Conservation (phyloP, 1,140 invertebrate genomes). For the Caenorhabditis brenneri region DNA sequence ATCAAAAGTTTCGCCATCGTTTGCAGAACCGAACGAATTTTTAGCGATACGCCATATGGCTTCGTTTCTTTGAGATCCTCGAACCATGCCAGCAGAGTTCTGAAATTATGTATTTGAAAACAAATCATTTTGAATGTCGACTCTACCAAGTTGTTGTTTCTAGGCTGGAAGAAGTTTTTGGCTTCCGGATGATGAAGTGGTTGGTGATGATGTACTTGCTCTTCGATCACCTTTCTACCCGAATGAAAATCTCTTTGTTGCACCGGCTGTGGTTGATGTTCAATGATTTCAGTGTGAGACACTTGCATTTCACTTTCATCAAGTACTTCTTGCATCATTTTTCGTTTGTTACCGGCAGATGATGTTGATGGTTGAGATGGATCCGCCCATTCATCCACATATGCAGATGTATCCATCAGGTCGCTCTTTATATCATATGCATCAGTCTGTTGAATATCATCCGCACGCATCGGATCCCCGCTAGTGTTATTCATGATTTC, state of each 20-base stretch:
- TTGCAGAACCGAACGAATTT: conserved; percentile 18
- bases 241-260: neutral
- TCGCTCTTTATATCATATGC: neutral
- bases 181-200: neutral
- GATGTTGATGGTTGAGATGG: neutral
- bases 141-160: neutral
- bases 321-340: neutral
- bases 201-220: neutral
- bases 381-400: neutral
- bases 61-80: neutral
- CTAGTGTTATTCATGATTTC: neutral
- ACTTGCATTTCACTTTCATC: conserved; percentile 9
- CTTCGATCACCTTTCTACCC: neutral
- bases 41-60: conserved; percentile 6
- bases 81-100: neutral
- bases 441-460: neutral
- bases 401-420: neutral
- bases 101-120: neutral
- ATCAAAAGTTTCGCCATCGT: conserved; percentile 45
- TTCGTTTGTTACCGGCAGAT: neutral
- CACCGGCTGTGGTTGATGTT: neutral
- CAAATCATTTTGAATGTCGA: too few relatives aligned
- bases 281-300: neutral
- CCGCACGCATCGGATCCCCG: neutral
- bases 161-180: neutral